Evolutionary conservation across 2,888 invertebrate species (phyloP), one percentile per base, ranked within the genome.

Genomic region (Myopa testacea): DNA sequence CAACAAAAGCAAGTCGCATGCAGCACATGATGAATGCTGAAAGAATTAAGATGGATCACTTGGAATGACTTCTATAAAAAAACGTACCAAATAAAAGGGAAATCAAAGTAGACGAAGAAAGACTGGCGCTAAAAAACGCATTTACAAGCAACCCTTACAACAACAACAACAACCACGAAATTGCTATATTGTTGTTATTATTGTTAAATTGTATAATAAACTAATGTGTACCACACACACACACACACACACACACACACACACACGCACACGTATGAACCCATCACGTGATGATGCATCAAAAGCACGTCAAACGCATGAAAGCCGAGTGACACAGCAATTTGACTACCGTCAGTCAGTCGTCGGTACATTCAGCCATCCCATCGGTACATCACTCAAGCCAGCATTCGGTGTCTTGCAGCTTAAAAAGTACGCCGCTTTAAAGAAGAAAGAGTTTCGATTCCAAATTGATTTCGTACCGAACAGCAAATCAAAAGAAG

Each of bases 1-100:
- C 72, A n/a, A 72, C 38, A 72, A 58, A 58, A 71, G 55, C 19
- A 52, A 71, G 4, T 34, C 16, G 60, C 60, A 60, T 58, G 16
- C 38, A 12, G 26, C 34, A 34, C 10, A n/a, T 19, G 52, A 52
- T 37, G 55, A 55, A 52, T 70, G 70, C 38, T 55, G 70, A 65
- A 75, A 69, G 69, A 75, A 75, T 75, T 38, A 88, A 88, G 88
- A 88, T 88, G 87, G 88, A 88, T 88, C 87, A 87, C 88, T 84
- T 82, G 81, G 80, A 83, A 86, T 86, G 86, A 88, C 86, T 85
- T 83, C 83, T 83, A 78, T 78, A 82, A 84, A 82, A 81, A 71
- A 52, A 70, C 4, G 12, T 45, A 68, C 40, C 1, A 14, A 45
- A 58, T 40, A 45, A 55, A 52, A 38, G 37, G 65, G 16, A 65